These are phyloP conservation scores for Cataglyphis cursor DNA, from an alignment of 2,888 invertebrate species.

Conservation along the genomic window DNA sequence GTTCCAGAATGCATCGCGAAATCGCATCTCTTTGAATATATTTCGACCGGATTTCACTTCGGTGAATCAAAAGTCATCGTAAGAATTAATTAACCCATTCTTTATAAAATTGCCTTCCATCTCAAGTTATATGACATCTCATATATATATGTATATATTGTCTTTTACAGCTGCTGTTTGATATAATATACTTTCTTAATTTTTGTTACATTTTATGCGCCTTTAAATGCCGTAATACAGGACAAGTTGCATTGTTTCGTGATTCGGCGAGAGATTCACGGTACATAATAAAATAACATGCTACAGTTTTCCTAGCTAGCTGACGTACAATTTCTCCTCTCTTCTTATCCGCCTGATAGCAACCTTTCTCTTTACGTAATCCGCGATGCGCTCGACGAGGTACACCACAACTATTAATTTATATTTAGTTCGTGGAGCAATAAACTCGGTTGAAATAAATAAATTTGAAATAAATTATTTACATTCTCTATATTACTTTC, in stretches of 20 bases:
- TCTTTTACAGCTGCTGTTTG: not conserved
- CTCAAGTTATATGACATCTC: not conserved
- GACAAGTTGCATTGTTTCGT: not conserved
- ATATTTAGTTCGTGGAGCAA: constrained; percentile 27
- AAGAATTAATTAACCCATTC: constrained; percentile 21
- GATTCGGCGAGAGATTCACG: constrained; percentile 4
- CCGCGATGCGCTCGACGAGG: constrained; percentile 65
- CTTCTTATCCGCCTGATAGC: constrained; percentile 74
- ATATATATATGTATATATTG: constrained; percentile 2
- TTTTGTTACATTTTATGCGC: not conserved
- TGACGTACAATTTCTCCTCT: constrained; percentile 73
- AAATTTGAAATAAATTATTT: not conserved
- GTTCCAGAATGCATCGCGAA: constrained; percentile 26
- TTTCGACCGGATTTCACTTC: constrained; percentile 35
- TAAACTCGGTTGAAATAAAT: not conserved
- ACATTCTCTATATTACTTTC: not conserved
- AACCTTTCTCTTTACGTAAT: constrained; percentile 82
- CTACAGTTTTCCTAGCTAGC: constrained; percentile 62
- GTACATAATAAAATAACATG: constrained; percentile 55
- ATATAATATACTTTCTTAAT: not conserved
- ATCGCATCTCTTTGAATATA: constrained; percentile 13
- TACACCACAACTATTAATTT: constrained; percentile 58
- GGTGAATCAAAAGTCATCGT: constrained; percentile 28
- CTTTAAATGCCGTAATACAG: not conserved
- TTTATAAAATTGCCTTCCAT: constrained; percentile 6